Evolutionary conservation across 2,113 vertebrate genomes (phyloP), one percentile per base, ranked within the genome.

Genomic region (Scomber japonicus): DNA sequence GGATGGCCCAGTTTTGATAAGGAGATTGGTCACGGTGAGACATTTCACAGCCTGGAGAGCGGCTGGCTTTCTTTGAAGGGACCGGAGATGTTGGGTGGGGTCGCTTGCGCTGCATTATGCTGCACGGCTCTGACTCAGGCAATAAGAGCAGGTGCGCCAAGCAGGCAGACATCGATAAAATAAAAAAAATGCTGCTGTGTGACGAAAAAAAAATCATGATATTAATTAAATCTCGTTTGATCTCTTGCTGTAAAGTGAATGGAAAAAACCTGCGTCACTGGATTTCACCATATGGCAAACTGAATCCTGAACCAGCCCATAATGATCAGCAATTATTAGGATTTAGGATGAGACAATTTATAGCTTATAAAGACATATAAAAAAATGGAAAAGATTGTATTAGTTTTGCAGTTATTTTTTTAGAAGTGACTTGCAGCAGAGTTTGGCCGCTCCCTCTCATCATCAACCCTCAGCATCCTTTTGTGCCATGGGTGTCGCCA

Each of bases 51-150:
- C 80, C 67, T 45, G 55, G 65, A 76, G 48, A 80, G 81, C 62
- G 69, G 56, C 70, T 53, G 71, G 35, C 68, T 65, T 1, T 87
- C 74, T 77, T 66, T 78, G 81, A 74, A 75, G 76, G 85, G 79
- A 91, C 77, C 82, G 74, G 87, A 51, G 92, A 91, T 93, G 86
- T 94, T 95, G 95, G 95, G 95, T 96, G 95, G 94, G 95, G 95
- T 95, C 94, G 92, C 87, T 92, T 83, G 87, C 85, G 85, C 95
- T 94, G 95, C 95, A 96, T 95, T 94, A 94, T 95, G 94, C 94
- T 88, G 93, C 90, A 75, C 91, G 91, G 81, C 92, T 84, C 63
- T 89, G 93, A 88, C 89, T 88, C 86, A 93, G 87, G 87, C 83
- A 49, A 11, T 17, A 50, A 82, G 79, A 64, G 86, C 93, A 94